Conservation (phyloP, 2,888 invertebrate genomes). For the Protophormia terraenovae region DNA sequence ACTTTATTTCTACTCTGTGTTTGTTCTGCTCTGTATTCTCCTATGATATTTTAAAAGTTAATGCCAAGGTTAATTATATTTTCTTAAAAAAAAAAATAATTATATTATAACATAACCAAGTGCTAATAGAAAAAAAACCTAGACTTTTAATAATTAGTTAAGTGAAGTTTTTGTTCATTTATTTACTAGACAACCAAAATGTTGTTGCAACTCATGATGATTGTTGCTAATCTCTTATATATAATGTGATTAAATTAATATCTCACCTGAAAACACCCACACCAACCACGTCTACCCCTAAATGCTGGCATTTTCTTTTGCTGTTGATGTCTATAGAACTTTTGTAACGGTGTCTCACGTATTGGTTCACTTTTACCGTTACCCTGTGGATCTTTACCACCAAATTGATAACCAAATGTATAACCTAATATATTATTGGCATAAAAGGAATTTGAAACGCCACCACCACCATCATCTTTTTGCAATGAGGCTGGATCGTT, state of each 20-base stretch:
- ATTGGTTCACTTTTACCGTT: constrained; percentile 37
- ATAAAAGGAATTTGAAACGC: constrained; percentile 76
- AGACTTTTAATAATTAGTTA: neutral
- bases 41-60: neutral
- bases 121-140: neutral
- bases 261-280: constrained; percentile 92
- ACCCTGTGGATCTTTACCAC: constrained; percentile 71
- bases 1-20: too few species aligned
- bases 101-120: neutral
- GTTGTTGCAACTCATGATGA: neutral
- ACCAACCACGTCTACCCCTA: constrained; percentile 84
- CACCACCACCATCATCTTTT: constrained; percentile 68
- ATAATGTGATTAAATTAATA: neutral
- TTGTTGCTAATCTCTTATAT: too few species aligned
- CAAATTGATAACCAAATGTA: constrained; percentile 78
- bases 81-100: neutral
- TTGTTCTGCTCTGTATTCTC: neutral
- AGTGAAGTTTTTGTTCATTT: neutral
- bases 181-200: neutral
- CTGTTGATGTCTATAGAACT: constrained; percentile 80
- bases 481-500: constrained; percentile 57
- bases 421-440: constrained; percentile 80
- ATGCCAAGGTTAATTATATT: constrained; percentile 7
- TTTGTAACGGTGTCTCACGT: constrained; percentile 80
- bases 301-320: constrained; percentile 85